Percentiles rank a stretch among this genome's conserved stretches.
Evolutionary conservation across 1,140 invertebrate species (phyloP).

Genomic region (Arctopsyche grandis): DNA sequence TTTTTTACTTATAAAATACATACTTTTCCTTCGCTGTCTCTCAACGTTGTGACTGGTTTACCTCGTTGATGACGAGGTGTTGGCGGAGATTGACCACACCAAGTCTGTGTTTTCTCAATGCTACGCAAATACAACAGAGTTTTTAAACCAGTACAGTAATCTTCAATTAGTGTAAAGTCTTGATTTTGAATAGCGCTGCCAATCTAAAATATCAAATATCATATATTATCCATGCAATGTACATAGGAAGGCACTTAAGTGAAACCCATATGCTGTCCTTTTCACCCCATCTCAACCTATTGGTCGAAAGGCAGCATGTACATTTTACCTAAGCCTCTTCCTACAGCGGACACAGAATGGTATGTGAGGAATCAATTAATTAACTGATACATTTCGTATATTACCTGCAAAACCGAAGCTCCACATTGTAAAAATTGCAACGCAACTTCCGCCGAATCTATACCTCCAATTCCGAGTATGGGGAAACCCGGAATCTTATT

Average conservation of each 20-base stretch:
- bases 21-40: slow-evolving; percentile 75
- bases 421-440: slow-evolving; percentile 94
- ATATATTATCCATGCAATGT: not conserved
- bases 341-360: too few relatives aligned
- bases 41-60: slow-evolving; percentile 79
- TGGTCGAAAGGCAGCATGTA: too few relatives aligned
- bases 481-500: slow-evolving; percentile 87
- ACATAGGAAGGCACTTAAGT: too few relatives aligned
- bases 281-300: too few relatives aligned
- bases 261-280: too few relatives aligned
- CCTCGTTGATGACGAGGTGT: slow-evolving; percentile 90
- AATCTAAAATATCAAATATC: slow-evolving; percentile 69
- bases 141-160: slow-evolving; percentile 92
- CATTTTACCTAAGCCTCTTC: too few relatives aligned
- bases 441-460: slow-evolving; percentile 94
- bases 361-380: not conserved
- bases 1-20: slow-evolving; percentile 24
- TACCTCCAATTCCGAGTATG: slow-evolving; percentile 94
- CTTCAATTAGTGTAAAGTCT: slow-evolving; percentile 94
- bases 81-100: slow-evolving; percentile 95
- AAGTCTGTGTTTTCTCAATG: slow-evolving; percentile 71
- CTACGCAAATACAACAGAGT: slow-evolving; percentile 86
- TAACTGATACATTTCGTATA: not conserved
- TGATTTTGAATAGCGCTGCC: slow-evolving; percentile 98
- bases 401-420: slow-evolving; percentile 88